Percentiles rank a stretch among this genome's conserved stretches.
These are phyloP conservation scores for Hypomesus transpacificus DNA, from an alignment of 2,113 vertebrate species.

Conservation along the genomic window DNA sequence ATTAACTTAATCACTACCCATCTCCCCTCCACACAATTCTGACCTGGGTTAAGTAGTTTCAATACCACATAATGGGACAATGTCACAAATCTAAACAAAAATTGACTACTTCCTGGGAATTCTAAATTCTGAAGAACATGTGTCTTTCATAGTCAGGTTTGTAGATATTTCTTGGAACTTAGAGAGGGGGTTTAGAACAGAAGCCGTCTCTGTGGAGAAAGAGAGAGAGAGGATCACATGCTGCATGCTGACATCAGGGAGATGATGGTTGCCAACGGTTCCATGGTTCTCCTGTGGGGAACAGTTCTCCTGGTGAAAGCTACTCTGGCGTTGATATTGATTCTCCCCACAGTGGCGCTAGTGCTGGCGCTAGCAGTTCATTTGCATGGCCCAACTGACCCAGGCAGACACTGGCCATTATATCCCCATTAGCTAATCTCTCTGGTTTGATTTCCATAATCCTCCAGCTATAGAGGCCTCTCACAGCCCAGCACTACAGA, in stretches of 20 bases:
- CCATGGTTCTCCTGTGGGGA: constrained; percentile 33
- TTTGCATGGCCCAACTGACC: constrained; percentile 66
- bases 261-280: constrained; percentile 39
- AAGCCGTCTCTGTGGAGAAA: not conserved
- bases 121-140: no score
- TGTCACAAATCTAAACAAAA: constrained; percentile 44
- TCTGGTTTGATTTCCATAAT: constrained; percentile 74
- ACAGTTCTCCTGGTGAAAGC: constrained; percentile 55
- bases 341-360: constrained; percentile 29
- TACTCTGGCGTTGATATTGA: constrained; percentile 50
- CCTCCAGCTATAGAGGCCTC: constrained; percentile 66
- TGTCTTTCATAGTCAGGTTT: no score
- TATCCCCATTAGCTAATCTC: constrained; percentile 78
- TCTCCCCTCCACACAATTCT: constrained; percentile 20
- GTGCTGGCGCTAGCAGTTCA: constrained; percentile 39
- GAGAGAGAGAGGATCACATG: constrained; percentile 34
- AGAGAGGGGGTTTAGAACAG: no score
- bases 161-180: no score
- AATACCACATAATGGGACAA: not conserved
- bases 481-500: constrained; percentile 53
- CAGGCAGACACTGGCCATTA: constrained; percentile 66
- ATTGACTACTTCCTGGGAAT: constrained; percentile 53
- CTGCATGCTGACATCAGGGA: constrained; percentile 63
- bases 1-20: constrained; percentile 53
- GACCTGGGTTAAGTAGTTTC: constrained; percentile 4